A percentile compares a stretch with the other conserved stretches of the same genome.
These are phyloP conservation scores for Cephalotes varians DNA, from an alignment of 2,888 invertebrate species.

Conservation along the genomic window DNA sequence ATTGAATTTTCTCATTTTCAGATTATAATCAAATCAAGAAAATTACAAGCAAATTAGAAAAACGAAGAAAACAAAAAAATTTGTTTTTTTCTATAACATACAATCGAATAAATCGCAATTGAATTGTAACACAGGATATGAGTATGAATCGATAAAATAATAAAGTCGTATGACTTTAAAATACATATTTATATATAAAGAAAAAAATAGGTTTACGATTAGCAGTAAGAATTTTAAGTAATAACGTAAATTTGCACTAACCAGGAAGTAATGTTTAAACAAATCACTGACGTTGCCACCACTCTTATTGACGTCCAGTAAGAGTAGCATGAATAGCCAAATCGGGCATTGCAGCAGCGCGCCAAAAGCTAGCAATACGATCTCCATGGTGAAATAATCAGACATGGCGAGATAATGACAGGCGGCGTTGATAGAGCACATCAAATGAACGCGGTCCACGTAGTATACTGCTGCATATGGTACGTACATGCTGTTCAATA, in stretches of 20 bases:
- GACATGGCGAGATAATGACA: conserved; percentile 89
- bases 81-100: background rate
- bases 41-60: background rate
- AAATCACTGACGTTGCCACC: conserved; percentile 88
- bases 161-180: background rate
- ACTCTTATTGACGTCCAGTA: conserved; percentile 90
- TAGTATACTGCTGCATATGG: conserved; percentile 94
- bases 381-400: conserved; percentile 91
- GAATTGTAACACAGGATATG: background rate
- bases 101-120: too few species aligned
- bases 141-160: background rate
- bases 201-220: background rate
- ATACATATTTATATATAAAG: background rate
- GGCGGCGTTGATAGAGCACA: conserved; percentile 90
- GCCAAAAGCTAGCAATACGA: conserved; percentile 89
- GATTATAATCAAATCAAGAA: background rate
- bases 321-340: conserved; percentile 89
- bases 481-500: conserved; percentile 92
- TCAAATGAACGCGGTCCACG: conserved; percentile 91
- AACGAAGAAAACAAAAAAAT: background rate
- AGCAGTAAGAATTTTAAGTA: background rate
- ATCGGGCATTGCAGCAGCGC: conserved; percentile 90
- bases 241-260: conserved; percentile 70
- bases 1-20: background rate
- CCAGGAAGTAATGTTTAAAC: conserved; percentile 85